These are phyloP conservation scores for Leptopilina boulardi DNA, from an alignment of 1,140 invertebrate genomes.

Conservation along the genomic window DNA sequence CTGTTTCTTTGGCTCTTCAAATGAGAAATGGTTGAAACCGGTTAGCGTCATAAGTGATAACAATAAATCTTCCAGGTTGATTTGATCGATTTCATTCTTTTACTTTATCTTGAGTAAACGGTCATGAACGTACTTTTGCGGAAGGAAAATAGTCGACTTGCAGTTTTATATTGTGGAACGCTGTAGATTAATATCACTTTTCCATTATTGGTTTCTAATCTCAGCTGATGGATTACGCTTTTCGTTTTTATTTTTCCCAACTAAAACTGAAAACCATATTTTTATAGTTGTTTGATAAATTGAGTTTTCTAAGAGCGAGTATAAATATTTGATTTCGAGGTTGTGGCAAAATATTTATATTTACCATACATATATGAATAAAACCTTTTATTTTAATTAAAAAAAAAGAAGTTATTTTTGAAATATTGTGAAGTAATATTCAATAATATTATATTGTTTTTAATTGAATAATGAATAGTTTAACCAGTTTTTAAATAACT, in stretches of 20 bases:
- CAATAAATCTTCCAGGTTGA: constrained; percentile 20
- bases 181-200: constrained; percentile 10
- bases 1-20: neutral
- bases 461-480: too few relatives aligned
- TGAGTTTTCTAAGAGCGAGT: neutral
- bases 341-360: neutral
- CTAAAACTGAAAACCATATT: neutral
- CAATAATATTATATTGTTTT: too few relatives aligned
- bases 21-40: constrained; percentile 10
- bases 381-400: too few relatives aligned
- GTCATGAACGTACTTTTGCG: neutral
- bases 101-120: constrained; percentile 22
- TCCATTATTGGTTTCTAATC: constrained; percentile 12
- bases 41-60: constrained; percentile 25
- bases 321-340: neutral
- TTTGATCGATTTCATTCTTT: constrained; percentile 26
- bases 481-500: too few relatives aligned
- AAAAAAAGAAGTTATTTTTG: too few relatives aligned
- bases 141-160: neutral
- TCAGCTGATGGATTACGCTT: constrained; percentile 1
- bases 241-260: neutral
- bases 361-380: too few relatives aligned
- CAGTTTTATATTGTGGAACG: constrained; percentile 2
- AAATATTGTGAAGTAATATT: too few relatives aligned
- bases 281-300: neutral